These are phyloP conservation scores for Orbicella faveolata DNA, from an alignment of 64 coral and sea anemone genomes.

Conservation along the genomic window DNA sequence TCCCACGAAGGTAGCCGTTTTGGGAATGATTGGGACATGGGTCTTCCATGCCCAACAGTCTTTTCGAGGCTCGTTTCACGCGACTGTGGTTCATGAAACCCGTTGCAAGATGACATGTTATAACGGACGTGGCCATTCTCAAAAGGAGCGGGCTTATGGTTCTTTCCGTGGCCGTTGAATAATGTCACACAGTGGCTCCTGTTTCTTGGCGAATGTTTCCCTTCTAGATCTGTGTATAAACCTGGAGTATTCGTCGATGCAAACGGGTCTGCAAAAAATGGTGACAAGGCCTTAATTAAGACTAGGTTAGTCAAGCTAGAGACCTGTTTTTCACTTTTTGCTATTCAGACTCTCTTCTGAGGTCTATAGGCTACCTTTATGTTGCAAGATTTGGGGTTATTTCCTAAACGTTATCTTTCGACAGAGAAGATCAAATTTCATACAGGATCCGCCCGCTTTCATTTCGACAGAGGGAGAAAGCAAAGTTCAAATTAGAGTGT, in stretches of 20 bases:
- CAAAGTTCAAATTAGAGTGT: too few species aligned
- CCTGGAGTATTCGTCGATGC: background rate
- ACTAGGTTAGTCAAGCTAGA: background rate
- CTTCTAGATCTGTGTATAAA: background rate
- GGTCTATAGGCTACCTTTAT: too few species aligned
- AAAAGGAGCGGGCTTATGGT: background rate
- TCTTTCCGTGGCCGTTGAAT: background rate
- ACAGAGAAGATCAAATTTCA: too few species aligned
- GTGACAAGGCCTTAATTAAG: background rate
- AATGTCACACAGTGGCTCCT: background rate
- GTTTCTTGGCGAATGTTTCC: background rate
- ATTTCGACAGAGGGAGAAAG: too few species aligned
- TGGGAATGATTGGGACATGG: background rate
- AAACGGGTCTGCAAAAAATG: background rate
- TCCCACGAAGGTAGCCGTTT: background rate
- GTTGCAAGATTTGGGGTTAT: too few species aligned
- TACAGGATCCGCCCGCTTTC: too few species aligned
- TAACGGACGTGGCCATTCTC: background rate
- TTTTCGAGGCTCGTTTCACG: background rate
- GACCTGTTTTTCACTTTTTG: background rate
- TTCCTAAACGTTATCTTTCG: too few species aligned
- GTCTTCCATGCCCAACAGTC: constrained; percentile 28
- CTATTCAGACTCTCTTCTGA: too few species aligned
- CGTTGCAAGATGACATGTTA: background rate
- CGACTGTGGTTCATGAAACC: background rate